Conservation (phyloP, 2,888 invertebrate genomes). For the Meandrusa payeni region DNA sequence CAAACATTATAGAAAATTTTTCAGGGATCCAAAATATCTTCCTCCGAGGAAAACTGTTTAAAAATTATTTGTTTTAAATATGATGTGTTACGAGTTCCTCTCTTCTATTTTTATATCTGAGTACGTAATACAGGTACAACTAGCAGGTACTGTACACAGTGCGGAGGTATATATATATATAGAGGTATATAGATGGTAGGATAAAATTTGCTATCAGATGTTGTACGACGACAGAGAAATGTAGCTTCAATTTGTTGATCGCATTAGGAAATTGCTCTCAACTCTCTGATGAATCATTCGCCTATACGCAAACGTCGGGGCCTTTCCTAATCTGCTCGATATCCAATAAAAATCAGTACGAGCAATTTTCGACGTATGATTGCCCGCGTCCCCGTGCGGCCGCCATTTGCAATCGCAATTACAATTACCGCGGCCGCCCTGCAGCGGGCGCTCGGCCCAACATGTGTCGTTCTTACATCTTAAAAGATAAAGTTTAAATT, state of each 20-base stretch:
- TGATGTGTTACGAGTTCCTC: no score
- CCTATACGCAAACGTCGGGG: neutral
- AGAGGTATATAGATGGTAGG: no score
- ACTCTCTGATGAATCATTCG: neutral
- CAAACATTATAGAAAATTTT: no score
- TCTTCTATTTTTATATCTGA: no score
- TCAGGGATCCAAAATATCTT: no score
- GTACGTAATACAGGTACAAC: no score
- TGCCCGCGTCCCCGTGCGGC: constrained; percentile 47
- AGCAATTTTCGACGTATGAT: constrained; percentile 56
- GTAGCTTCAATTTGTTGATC: neutral
- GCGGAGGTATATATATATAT: no score
- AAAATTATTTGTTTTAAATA: no score
- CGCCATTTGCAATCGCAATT: constrained; percentile 76
- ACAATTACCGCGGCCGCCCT: constrained; percentile 48
- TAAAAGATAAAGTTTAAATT: constrained; percentile 41
- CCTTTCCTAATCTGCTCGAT: constrained; percentile 3
- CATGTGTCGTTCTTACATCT: constrained; percentile 29
- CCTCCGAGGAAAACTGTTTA: no score
- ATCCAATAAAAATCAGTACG: constrained; percentile 37
- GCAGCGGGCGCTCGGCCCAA: constrained; percentile 23
- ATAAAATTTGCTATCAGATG: no score
- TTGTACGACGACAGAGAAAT: no score
- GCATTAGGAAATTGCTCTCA: constrained; percentile 1
- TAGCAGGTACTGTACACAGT: no score